phyloP scores from a whole-genome alignment of 2,113 vertebrate species.

The Rhinoderma darwinii region DNA sequence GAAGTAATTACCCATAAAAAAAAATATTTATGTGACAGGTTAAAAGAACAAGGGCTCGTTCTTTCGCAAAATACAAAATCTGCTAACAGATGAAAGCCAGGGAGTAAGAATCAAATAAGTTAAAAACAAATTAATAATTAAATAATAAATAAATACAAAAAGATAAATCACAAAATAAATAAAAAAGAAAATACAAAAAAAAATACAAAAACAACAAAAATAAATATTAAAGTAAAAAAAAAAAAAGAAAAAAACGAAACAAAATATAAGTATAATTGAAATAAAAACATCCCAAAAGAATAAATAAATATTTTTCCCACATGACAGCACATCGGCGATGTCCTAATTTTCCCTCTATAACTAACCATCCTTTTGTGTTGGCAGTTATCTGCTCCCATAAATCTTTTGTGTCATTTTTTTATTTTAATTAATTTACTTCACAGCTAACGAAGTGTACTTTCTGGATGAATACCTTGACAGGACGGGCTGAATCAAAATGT shows the following conservation, averaged over 20 bases:
- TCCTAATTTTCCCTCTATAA: slow-evolving; percentile 28
- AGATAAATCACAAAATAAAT: no score
- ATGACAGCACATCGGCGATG: slow-evolving; percentile 18
- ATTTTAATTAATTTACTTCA: slow-evolving; percentile 26
- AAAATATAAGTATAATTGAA: no score
- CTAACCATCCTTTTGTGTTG: neutral
- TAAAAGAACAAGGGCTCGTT: neutral
- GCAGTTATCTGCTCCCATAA: slow-evolving; percentile 50
- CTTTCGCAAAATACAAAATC: neutral
- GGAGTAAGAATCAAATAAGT: no score
- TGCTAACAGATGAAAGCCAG: neutral
- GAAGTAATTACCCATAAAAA: neutral
- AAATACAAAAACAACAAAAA: no score
- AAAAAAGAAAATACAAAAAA: no score
- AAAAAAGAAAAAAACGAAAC: no score
- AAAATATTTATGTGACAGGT: neutral
- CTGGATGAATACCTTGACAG: slow-evolving; percentile 45
- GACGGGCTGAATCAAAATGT: neutral
- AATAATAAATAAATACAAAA: neutral
- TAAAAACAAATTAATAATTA: neutral
- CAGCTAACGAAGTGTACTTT: slow-evolving; percentile 46
- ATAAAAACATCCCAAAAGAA: no score
- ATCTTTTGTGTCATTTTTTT: slow-evolving; percentile 34
- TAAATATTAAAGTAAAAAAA: no score
- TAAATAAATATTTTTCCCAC: neutral